Evolutionary conservation across 2,797 vertebrate genomes (phyloP).

Genomic region (Muscicapa comitata): DNA sequence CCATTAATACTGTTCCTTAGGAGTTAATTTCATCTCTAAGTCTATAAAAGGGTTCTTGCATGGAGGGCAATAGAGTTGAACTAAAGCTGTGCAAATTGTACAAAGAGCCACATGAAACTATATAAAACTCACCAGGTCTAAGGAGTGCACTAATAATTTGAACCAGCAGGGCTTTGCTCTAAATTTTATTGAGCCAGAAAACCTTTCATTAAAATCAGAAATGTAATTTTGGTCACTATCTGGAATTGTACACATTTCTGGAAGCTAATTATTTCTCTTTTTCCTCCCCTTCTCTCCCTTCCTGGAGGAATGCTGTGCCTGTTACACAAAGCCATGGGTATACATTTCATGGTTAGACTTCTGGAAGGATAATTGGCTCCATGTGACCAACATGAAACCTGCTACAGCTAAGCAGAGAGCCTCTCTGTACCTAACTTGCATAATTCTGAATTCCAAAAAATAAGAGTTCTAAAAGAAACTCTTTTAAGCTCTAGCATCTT

Average conservation of each 20-base stretch:
- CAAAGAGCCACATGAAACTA: conserved; percentile 51
- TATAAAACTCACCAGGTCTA: conserved; percentile 57
- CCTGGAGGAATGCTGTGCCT: not conserved
- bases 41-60: conserved; percentile 57
- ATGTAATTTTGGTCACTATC: conserved; percentile 41
- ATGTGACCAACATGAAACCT: not conserved
- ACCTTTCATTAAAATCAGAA: conserved; percentile 59
- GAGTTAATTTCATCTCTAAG: conserved; percentile 59
- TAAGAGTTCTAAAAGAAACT: not conserved
- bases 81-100: conserved; percentile 61
- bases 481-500: not conserved
- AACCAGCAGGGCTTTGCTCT: conserved; percentile 58
- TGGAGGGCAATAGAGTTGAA: conserved; percentile 57
- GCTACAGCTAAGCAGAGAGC: not conserved
- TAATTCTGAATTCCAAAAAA: not conserved
- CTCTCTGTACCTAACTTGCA: not conserved
- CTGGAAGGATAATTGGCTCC: conserved; percentile 17
- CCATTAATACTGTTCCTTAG: conserved; percentile 46
- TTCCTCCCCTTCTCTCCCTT: not conserved
- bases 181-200: conserved; percentile 68
- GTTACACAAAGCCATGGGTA: not conserved
- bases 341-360: not conserved
- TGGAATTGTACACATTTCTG: conserved; percentile 37
- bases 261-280: conserved; percentile 13
- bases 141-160: conserved; percentile 54